Evolutionary conservation across 2,888 invertebrate species (phyloP).

Genomic region (Drosophila rubida): DNA sequence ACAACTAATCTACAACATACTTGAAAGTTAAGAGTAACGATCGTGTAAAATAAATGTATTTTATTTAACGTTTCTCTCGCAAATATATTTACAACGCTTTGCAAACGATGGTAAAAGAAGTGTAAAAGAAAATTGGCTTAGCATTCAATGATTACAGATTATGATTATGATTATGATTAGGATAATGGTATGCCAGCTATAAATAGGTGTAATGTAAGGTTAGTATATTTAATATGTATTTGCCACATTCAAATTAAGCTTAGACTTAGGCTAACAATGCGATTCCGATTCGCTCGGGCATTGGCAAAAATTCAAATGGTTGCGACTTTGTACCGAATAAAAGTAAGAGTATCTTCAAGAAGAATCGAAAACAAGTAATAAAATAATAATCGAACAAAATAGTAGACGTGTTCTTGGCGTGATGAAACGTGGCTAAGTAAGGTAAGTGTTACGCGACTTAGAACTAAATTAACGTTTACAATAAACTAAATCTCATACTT

Average conservation of each 20-base stretch:
- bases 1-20: not conserved
- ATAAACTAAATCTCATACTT: slow-evolving; percentile 64
- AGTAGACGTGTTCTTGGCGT: no score
- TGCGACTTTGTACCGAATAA: slow-evolving; percentile 30
- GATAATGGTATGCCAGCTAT: slow-evolving; percentile 19
- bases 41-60: slow-evolving; percentile 27
- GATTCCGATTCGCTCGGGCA: slow-evolving; percentile 21
- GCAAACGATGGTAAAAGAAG: slow-evolving; percentile 43
- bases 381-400: no score
- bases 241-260: slow-evolving; percentile 46
- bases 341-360: slow-evolving; percentile 36
- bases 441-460: slow-evolving; percentile 35
- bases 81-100: slow-evolving; percentile 57
- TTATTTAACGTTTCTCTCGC: slow-evolving; percentile 48
- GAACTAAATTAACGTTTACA: slow-evolving; percentile 71
- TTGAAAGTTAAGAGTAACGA: not conserved
- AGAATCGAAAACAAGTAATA: slow-evolving; percentile 9
- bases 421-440: slow-evolving; percentile 51
- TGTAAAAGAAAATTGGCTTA: slow-evolving; percentile 11
- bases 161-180: slow-evolving; percentile 1
- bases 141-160: not conserved
- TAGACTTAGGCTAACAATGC: slow-evolving; percentile 32
- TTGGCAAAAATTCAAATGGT: slow-evolving; percentile 42
- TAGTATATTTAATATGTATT: slow-evolving; percentile 56
- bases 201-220: slow-evolving; percentile 16